Base-by-base conservation (phyloP, 2,888 invertebrate species). In the Dasysyrphus tricinctus region DNA sequence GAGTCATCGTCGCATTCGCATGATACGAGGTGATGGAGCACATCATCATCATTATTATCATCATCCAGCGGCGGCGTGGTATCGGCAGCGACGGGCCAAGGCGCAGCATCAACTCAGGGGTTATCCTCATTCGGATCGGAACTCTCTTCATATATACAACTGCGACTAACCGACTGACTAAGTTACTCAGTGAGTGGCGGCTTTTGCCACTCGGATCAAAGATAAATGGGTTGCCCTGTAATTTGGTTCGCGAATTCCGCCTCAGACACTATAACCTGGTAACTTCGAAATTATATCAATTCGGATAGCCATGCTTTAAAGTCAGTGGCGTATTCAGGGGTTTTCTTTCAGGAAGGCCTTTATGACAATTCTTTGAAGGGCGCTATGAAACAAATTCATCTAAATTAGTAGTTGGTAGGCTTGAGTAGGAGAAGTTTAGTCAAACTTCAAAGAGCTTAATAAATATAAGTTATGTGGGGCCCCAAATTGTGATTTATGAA, bases 161-260 rank as follows among this genome's bases (percentile, higher is more conserved):
- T 47, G 24, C 59, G 56, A 78, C 49, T 72, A 79, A 74, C 63
- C 34, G 63, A 79, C 81, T 74, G 85, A 57, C 81, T 81, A 81
- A 85, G 61, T 85, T 54, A 78, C 85, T 81, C 49, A 63, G 54
- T 77, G 85, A 85, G 77, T 86, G 82, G 82, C 86, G 86, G 86
- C 86, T 86, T 86, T 86, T 86, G 75, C 82, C 82, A 86, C 86
- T 86, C 65, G 56, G 79, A 87, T 87, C 87, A 87, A 87, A 87
- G 87, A 87, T 87, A 83, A 87, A 87, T 83, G 63, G 73, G 87
- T 76, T 87, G 83, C 87, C 83, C 87, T 87, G 87, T 87, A 87
- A 87, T 87, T 87, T 87, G 79, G 87, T 74, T 74, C 76, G 79
- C 87, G 76, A 87, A 80, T 78, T 67, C 87, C 83, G 87, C 76